These are phyloP conservation scores for Rhorus exstirpatorius DNA, from an alignment of 2,888 invertebrate species.

Conservation along the genomic window DNA sequence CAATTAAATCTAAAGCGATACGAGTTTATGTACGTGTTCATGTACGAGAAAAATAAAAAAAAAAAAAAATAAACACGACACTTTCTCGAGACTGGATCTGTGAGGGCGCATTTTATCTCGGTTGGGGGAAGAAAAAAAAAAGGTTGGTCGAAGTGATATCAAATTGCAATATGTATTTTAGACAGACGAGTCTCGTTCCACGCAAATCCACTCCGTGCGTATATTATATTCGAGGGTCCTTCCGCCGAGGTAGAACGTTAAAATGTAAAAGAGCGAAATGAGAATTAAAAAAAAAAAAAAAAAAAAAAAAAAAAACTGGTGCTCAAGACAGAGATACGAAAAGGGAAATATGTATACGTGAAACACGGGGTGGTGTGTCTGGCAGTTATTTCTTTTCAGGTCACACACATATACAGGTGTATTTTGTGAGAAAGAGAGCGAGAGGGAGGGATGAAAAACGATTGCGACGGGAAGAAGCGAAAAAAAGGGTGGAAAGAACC, in stretches of 20 bases:
- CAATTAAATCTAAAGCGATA: too few relatives aligned
- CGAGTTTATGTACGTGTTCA: too few relatives aligned
- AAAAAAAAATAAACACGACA: too few relatives aligned
- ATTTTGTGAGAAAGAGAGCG: neutral
- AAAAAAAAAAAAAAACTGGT: neutral
- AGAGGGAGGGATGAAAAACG: slow-evolving; percentile 2
- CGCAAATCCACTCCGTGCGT: neutral
- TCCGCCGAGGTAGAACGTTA: slow-evolving; percentile 6
- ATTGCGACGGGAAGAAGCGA: neutral
- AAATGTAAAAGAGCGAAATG: neutral
- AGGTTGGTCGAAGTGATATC: neutral
- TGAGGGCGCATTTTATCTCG: neutral
- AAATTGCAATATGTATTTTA: neutral
- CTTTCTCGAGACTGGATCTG: too few relatives aligned
- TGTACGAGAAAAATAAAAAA: too few relatives aligned
- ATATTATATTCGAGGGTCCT: slow-evolving; percentile 4
- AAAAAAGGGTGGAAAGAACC: neutral
- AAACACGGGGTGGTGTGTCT: slow-evolving; percentile 21
- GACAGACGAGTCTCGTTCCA: slow-evolving; percentile 7
- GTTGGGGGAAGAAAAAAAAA: neutral
- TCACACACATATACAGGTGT: slow-evolving; percentile 37
- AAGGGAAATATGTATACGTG: slow-evolving; percentile 1
- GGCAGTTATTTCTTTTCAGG: slow-evolving; percentile 38
- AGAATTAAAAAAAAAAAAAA: neutral
- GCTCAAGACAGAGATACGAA: neutral